Evolutionary conservation across 2,797 vertebrate species (phyloP).

Genomic region (Remorina albescens): DNA sequence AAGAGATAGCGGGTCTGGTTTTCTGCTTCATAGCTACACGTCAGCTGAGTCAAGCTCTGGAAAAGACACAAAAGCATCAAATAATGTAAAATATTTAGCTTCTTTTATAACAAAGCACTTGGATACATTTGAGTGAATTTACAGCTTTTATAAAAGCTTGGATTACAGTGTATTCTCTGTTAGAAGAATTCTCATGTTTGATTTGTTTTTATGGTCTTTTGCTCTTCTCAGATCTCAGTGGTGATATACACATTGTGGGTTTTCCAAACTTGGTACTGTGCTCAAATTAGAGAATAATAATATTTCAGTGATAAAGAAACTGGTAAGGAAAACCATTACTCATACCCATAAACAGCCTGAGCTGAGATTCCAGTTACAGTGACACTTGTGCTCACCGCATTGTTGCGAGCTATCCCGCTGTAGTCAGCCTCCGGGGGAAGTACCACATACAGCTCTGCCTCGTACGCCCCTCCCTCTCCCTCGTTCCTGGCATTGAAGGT

Average conservation of each 20-base stretch:
- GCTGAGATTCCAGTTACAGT: background rate
- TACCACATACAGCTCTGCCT: slow-evolving; percentile 90
- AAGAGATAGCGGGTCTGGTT: slow-evolving; percentile 89
- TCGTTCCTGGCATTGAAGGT: slow-evolving; percentile 90
- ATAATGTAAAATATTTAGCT: background rate
- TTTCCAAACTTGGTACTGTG: background rate
- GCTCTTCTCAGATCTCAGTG: background rate
- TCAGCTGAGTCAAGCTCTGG: slow-evolving; percentile 89
- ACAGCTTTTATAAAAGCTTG: background rate
- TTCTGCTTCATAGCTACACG: slow-evolving; percentile 89
- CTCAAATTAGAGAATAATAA: background rate
- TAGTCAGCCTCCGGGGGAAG: slow-evolving; percentile 91
- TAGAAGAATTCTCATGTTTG: background rate
- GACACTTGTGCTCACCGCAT: slow-evolving; percentile 79
- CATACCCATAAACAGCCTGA: background rate
- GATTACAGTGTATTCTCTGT: background rate
- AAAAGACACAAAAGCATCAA: slow-evolving; percentile 39
- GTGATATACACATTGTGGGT: background rate
- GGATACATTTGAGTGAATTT: background rate
- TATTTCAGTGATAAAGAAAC: background rate
- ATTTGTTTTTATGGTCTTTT: background rate
- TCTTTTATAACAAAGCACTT: background rate
- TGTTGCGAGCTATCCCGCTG: slow-evolving; percentile 89
- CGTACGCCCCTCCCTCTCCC: slow-evolving; percentile 93
- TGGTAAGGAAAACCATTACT: background rate